Evolutionary conservation across 1,140 invertebrate species (phyloP), one percentile per base, ranked within the genome.

Genomic region (Hetaerina americana): DNA sequence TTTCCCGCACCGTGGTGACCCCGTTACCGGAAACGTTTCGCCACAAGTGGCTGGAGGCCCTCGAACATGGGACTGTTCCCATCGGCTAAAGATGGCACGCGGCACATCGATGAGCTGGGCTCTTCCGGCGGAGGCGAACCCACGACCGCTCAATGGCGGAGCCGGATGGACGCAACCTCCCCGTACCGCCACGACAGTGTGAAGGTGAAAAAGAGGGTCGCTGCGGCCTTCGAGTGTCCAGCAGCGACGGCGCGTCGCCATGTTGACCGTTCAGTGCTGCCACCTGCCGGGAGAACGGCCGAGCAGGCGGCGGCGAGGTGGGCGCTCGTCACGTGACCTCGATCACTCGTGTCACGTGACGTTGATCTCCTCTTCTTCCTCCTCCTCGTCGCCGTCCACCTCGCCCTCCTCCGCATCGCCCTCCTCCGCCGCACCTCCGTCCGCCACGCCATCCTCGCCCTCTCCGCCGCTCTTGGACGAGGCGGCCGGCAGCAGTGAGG

Each of bases 281-380:
- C 15, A 57, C 40, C 15, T 12, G 2, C 22, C 15, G 10, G 22
- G 40, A 57, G 10, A 12, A 57, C 15, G 15, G 2, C 31, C 6
- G 31, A 18, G 31, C 6, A 6, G 31, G 31, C 18, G 22, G 40
- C 15, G 40, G 22, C 40, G 15, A 18, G 15, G 15, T 18, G 15
- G 22, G 15, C 31, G 15, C 10, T n/a, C 22, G 15, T 57, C 40
- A 12, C 40, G 40, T n/a, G 15, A 57, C 15, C 15, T 18, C 40
- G 40, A 57, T 57, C 40, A 57, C 40, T 57, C 40, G 40, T 57
- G 40, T 68, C 67, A 68, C 67, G 67, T 68, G 25, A 68, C 67
- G 67, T 68, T 26, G 2, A 68, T 68, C 27, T 68, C 67, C n/a
- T 68, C 67, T 18, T 68, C 67, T 1, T 68, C 67, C 2, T 26